Percentiles rank a stretch among this genome's conserved stretches.
These are phyloP conservation scores for Strongylocentrotus purpuratus DNA, from an alignment of 35 echinoderm and acorn worm species.

Conservation along the genomic window DNA sequence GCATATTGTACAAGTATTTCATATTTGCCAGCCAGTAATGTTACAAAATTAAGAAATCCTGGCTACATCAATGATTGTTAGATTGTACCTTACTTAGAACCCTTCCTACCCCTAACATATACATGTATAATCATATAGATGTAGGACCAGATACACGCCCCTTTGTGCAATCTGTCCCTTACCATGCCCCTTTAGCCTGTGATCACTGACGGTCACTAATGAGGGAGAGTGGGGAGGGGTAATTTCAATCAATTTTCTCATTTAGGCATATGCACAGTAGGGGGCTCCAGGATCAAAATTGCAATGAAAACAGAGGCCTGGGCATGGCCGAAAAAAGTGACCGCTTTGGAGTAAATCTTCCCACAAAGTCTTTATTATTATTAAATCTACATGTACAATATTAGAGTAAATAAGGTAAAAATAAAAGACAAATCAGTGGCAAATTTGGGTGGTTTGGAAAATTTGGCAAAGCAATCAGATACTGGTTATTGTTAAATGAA, in stretches of 20 bases:
- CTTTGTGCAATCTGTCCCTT: not conserved
- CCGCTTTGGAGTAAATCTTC: not conserved
- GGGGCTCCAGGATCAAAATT: not conserved
- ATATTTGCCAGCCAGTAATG: too few species aligned
- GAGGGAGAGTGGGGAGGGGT: constrained; percentile 8
- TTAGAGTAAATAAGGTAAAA: not conserved
- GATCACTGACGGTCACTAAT: not conserved
- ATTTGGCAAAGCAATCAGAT: not conserved
- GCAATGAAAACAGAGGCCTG: constrained; percentile 5
- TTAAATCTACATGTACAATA: not conserved
- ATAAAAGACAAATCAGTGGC: not conserved
- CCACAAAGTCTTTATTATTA: not conserved
- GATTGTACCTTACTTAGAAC: too few species aligned
- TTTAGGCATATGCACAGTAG: not conserved
- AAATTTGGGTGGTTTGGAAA: not conserved
- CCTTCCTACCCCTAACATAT: too few species aligned
- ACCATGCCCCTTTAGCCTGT: not conserved
- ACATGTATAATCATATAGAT: too few species aligned
- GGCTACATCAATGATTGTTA: too few species aligned
- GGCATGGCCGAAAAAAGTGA: not conserved
- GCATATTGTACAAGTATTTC: too few species aligned
- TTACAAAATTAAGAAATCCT: too few species aligned
- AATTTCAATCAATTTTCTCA: constrained; percentile 40
- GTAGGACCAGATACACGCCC: not conserved
- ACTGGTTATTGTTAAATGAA: not conserved